Conservation (phyloP, 2,888 invertebrate genomes). For the Achlya flavicornis region DNA sequence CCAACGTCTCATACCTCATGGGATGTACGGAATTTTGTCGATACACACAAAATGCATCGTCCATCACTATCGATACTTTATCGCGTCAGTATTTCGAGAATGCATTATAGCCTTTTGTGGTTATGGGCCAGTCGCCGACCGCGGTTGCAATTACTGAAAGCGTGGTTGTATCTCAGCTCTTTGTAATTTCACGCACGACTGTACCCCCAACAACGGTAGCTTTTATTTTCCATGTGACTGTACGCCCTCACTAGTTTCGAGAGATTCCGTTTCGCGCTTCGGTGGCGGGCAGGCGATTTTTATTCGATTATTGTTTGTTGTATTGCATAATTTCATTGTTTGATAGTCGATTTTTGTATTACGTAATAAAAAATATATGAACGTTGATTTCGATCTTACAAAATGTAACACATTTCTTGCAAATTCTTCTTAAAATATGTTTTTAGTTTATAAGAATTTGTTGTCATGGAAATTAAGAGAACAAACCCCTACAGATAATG, state of each 20-base stretch:
- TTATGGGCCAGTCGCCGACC: slow-evolving; percentile 51
- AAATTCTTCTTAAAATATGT: too few relatives aligned
- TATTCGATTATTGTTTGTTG: slow-evolving; percentile 32
- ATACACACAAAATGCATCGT: slow-evolving; percentile 32
- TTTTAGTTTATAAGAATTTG: too few relatives aligned
- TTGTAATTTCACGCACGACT: slow-evolving; percentile 50
- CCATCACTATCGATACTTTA: slow-evolving; percentile 43
- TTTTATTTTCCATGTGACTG: slow-evolving; percentile 35
- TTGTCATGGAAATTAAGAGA: too few relatives aligned
- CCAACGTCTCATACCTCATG: slow-evolving; percentile 30
- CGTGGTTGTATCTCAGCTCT: slow-evolving; percentile 45
- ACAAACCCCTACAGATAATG: neutral
- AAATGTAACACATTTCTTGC: too few relatives aligned
- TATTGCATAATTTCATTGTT: slow-evolving; percentile 22
- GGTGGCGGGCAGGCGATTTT: slow-evolving; percentile 26
- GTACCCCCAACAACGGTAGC: slow-evolving; percentile 29
- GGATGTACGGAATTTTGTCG: slow-evolving; percentile 38
- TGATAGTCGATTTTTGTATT: neutral
- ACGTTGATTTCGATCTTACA: neutral
- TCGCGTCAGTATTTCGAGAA: slow-evolving; percentile 51
- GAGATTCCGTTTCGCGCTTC: slow-evolving; percentile 45
- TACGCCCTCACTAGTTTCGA: slow-evolving; percentile 39
- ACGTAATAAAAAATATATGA: neutral
- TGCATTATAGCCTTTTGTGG: slow-evolving; percentile 56
- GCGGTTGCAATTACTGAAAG: slow-evolving; percentile 56